Conservation (phyloP, 2,113 vertebrate species). For the Geothlypis trichas region DNA sequence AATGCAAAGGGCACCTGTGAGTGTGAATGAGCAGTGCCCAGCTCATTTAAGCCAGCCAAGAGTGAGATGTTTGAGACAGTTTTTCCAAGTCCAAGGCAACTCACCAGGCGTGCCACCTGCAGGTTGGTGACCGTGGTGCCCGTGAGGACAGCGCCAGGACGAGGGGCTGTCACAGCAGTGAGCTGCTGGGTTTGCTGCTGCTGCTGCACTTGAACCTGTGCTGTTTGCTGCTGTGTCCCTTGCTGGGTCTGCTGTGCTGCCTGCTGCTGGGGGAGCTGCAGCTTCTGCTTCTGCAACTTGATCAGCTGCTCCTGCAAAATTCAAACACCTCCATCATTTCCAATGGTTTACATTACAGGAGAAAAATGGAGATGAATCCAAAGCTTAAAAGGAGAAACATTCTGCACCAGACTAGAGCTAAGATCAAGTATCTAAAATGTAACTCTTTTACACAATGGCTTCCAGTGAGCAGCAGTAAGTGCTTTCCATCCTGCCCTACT, state of each 20-base stretch:
- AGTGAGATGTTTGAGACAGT: background rate
- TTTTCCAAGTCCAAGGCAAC: slow-evolving; percentile 7
- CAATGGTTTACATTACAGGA: background rate
- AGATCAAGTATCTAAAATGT: background rate
- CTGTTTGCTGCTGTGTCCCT: slow-evolving; percentile 73
- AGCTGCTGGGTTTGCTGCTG: slow-evolving; percentile 87
- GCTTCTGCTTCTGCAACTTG: slow-evolving; percentile 82
- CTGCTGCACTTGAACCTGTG: slow-evolving; percentile 80
- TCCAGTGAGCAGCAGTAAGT: background rate
- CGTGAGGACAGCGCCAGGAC: slow-evolving; percentile 84
- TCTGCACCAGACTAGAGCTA: background rate
- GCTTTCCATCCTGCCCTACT: background rate
- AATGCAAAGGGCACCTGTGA: background rate
- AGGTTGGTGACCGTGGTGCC: slow-evolving; percentile 86
- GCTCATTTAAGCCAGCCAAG: background rate
- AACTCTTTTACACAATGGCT: background rate
- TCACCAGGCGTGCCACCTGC: slow-evolving; percentile 91
- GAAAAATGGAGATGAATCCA: background rate
- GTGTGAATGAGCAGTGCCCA: background rate
- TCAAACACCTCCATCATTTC: background rate
- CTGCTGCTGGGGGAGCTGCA: slow-evolving; percentile 85
- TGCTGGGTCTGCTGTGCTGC: slow-evolving; percentile 68
- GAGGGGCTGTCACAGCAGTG: slow-evolving; percentile 82
- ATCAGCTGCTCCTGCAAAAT: slow-evolving; percentile 83
- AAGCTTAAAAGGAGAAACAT: background rate